Evolutionary conservation across 2,113 vertebrate species (phyloP).

Genomic region (Python bivittatus): DNA sequence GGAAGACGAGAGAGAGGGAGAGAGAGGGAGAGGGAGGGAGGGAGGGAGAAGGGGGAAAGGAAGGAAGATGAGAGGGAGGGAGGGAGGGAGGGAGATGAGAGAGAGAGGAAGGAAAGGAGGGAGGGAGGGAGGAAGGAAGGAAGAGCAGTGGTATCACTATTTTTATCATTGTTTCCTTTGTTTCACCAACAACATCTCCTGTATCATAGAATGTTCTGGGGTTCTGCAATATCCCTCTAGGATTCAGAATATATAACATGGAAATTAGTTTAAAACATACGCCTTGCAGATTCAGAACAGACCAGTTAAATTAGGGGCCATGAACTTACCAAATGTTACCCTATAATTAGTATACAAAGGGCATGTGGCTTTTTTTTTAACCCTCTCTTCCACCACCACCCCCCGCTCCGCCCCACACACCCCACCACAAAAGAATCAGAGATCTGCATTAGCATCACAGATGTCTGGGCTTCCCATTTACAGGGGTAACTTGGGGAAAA

Average conservation of each 20-base stretch:
- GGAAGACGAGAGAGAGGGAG: too few relatives aligned
- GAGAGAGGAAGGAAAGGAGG: not conserved
- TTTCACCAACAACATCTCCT: not conserved
- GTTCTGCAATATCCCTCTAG: not conserved
- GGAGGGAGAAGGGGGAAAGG: too few relatives aligned
- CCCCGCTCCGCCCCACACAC: too few relatives aligned
- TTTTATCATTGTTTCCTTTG: not conserved
- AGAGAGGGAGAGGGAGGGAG: too few relatives aligned
- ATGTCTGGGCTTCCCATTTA: constrained; percentile 22
- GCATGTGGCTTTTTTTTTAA: not conserved
- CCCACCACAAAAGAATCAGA: constrained; percentile 18
- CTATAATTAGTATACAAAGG: constrained; percentile 19
- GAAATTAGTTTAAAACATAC: not conserved
- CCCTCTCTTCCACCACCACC: constrained; percentile 15
- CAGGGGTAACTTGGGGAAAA: not conserved
- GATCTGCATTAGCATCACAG: constrained; percentile 1
- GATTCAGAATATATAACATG: constrained; percentile 3
- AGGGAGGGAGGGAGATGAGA: not conserved
- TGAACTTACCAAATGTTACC: constrained; percentile 34
- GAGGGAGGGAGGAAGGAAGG: too few relatives aligned
- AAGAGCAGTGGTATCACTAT: not conserved
- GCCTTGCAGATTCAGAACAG: constrained; percentile 23
- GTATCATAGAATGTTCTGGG: not conserved
- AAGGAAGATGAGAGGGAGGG: too few relatives aligned
- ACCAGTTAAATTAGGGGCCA: constrained; percentile 8